Evolutionary conservation across 2,888 invertebrate species (phyloP), one percentile per base, ranked within the genome.

Genomic region (Acanthococcus lagerstroemiae): DNA sequence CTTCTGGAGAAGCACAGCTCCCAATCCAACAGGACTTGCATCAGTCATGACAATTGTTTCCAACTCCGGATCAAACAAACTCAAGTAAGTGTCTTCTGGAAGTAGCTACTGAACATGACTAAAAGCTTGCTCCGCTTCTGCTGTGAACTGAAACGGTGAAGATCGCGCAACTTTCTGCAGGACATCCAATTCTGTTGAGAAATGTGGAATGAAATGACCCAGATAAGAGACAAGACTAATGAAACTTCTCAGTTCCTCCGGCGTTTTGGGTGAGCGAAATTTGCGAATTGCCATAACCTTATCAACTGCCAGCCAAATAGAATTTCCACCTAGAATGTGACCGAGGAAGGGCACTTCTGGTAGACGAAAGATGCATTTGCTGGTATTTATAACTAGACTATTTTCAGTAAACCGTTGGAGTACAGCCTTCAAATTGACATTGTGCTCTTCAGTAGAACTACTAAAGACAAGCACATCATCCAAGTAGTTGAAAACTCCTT

Each of bases 221-320:
- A 57, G 22, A 24, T 57, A 57, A 4, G 57, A 37, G 7, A 57
- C 57, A 19, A 57, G 21, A 12, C 57, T 22, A 1, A 57, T 7
- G 25, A 44, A 57, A 15, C 44, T 57, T 2, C 57, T 19, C 9
- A 57, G n/a, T 15, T 57, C 44, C 22, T 57, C 57, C 12, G 25
- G 3, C 3, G 55, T 26, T 55, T 55, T 4, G 4, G 55, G 27
- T 30, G 26, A 25, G 4, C 27, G 55, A 26, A 55, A 55, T 15
- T 55, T 30, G 25, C n/a, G 5, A 25, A 55, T 55, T 25, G 27
- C 55, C n/a, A 17, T 4, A 4, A 55, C 30, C 17, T 25, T 55
- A 4, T 27, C 7, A 4, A 55, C 4, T n/a, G 17, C n/a, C 3
- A 30, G 55, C 6, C 26, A 12, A 5, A 55, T 26, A 3, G 26